Evolutionary conservation across 2,113 vertebrate species (phyloP).

Genomic region (Daphoenositta chrysoptera): DNA sequence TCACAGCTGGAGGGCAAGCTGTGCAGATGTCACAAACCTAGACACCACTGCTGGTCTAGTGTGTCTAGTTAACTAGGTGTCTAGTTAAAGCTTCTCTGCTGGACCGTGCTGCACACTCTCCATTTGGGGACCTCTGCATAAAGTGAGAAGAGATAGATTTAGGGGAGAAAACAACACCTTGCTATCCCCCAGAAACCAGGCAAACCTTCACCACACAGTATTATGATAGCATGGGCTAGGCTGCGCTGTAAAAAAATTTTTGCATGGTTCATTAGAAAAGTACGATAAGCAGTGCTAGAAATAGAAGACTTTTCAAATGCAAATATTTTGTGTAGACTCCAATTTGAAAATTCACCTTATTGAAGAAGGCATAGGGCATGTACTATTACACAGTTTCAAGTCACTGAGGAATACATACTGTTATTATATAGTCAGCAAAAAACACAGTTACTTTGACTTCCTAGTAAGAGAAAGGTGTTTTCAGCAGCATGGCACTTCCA

Average conservation of each 20-base stretch:
- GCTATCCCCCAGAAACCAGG: neutral
- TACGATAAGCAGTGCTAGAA: neutral
- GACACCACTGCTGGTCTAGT: fast-evolving
- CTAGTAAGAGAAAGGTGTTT: neutral
- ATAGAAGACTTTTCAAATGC: neutral
- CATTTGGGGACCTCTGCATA: neutral
- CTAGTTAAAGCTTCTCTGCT: neutral
- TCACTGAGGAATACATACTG: neutral
- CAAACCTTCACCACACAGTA: neutral
- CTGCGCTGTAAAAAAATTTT: neutral
- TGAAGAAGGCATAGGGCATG: neutral
- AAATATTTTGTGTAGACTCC: neutral
- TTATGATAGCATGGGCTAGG: neutral
- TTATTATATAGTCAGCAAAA: neutral
- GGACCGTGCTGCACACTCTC: neutral
- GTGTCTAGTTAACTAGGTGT: too few relatives aligned
- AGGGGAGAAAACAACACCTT: neutral
- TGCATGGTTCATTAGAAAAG: neutral
- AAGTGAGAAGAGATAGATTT: neutral
- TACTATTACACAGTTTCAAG: neutral
- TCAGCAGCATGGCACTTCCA: neutral
- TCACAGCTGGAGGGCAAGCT: neutral
- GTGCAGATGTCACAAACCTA: too few relatives aligned
- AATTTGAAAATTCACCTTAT: neutral
- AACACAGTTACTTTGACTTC: neutral